Conservation (phyloP, 2,888 invertebrate species). For the Acanthosepion esculentum region DNA sequence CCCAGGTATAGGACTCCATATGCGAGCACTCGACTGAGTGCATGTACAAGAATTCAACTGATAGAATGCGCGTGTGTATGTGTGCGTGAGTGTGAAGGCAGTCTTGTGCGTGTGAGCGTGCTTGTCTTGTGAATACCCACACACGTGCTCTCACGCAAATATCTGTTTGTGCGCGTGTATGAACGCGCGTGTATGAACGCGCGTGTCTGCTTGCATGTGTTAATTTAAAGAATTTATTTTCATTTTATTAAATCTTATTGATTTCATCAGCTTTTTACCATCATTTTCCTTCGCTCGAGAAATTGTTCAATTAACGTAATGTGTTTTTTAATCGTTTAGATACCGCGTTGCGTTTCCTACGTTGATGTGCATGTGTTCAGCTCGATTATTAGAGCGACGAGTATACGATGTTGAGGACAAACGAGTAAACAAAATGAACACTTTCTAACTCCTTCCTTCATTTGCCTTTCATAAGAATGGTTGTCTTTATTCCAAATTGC, state of each 20-base stretch:
- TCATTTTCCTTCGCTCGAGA: not conserved
- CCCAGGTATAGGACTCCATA: not conserved
- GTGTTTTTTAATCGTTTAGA: not conserved
- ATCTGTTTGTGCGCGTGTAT: not conserved
- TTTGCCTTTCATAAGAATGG: not conserved
- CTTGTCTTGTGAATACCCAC: not conserved
- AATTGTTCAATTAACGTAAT: conserved; percentile 1
- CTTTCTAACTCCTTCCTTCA: not conserved
- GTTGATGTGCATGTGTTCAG: not conserved
- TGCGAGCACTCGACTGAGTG: too few species aligned
- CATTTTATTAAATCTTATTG: conserved; percentile 1
- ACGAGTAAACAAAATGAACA: not conserved
- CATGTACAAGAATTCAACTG: too few species aligned
- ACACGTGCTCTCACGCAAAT: not conserved
- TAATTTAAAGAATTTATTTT: conserved; percentile 21
- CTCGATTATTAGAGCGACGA: not conserved
- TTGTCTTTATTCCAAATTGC: too few species aligned
- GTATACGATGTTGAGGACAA: not conserved
- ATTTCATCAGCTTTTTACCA: not conserved
- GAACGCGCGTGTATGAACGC: not conserved
- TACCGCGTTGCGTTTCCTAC: not conserved
- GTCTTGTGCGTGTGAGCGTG: too few species aligned
- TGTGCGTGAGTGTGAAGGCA: too few species aligned
- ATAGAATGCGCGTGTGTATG: too few species aligned
- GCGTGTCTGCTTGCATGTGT: not conserved